A percentile compares a stretch with the other conserved stretches of the same genome.
phyloP scores from a whole-genome alignment of 2,888 invertebrate species.

The Papilio elwesi region DNA sequence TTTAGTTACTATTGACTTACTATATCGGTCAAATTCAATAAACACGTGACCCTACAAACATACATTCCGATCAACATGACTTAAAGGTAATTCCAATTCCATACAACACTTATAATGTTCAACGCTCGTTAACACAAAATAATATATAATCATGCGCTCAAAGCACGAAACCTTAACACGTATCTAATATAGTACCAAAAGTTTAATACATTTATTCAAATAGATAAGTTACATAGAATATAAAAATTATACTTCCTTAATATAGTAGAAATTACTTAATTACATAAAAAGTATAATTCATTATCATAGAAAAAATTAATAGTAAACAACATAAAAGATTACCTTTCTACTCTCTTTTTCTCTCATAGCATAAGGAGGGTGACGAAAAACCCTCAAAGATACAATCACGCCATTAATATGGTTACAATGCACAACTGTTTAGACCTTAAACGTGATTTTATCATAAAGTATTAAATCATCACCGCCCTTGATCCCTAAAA shows the following conservation, averaged over 20 bases:
- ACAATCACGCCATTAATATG: no score
- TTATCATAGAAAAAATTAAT: constrained; percentile 41
- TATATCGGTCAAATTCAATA: constrained; percentile 48
- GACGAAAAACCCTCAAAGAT: neutral
- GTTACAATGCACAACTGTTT: no score
- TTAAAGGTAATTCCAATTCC: constrained; percentile 68
- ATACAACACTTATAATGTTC: constrained; percentile 68
- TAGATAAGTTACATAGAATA: constrained; percentile 48
- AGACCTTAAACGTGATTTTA: no score
- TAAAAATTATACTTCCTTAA: constrained; percentile 59
- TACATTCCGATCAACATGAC: constrained; percentile 55
- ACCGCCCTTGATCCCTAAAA: neutral
- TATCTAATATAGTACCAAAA: constrained; percentile 60
- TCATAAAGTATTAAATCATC: neutral
- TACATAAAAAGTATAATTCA: constrained; percentile 53
- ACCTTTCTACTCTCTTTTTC: constrained; percentile 29
- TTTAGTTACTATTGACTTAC: constrained; percentile 45
- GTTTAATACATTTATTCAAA: constrained; percentile 53
- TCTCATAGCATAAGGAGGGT: neutral
- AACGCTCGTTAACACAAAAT: constrained; percentile 70
- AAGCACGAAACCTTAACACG: constrained; percentile 74
- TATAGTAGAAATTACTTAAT: constrained; percentile 56
- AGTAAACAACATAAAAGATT: constrained; percentile 35
- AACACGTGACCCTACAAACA: constrained; percentile 57
- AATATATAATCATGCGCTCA: constrained; percentile 78